phyloP scores from a whole-genome alignment of 2,888 invertebrate species.

The Dynastes grantii region DNA sequence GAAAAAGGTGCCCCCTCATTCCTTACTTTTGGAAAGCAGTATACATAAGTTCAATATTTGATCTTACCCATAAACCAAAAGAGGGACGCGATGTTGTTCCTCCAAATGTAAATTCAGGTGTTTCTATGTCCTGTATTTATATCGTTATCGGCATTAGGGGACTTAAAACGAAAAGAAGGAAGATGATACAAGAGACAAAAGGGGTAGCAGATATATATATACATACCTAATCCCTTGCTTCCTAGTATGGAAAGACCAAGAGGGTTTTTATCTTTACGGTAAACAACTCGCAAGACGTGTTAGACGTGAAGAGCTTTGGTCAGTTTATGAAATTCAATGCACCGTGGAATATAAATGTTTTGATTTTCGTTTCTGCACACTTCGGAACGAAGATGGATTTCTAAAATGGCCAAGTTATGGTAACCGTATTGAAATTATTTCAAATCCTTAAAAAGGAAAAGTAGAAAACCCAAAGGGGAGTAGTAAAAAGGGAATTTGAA shows the following conservation, averaged over 20 bases:
- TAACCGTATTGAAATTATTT: constrained; percentile 30
- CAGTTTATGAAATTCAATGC: constrained; percentile 52
- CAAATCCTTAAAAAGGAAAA: background rate
- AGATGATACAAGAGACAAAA: constrained; percentile 19
- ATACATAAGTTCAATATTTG: no score
- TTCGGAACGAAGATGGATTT: constrained; percentile 19
- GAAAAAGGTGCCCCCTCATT: no score
- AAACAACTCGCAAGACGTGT: constrained; percentile 5
- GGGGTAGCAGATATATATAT: constrained; percentile 8
- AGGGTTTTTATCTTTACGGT: constrained; percentile 25
- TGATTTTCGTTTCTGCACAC: constrained; percentile 41
- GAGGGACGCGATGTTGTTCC: background rate
- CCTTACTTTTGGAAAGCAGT: no score
- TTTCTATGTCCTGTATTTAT: constrained; percentile 33
- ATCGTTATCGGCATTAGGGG: constrained; percentile 6
- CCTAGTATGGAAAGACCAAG: background rate
- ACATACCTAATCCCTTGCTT: background rate
- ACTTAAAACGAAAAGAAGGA: constrained; percentile 30
- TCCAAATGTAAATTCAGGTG: constrained; percentile 53
- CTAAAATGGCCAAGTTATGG: constrained; percentile 31
- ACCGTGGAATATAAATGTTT: constrained; percentile 45
- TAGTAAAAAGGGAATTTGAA: background rate
- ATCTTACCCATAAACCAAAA: no score
- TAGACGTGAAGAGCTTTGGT: constrained; percentile 25
- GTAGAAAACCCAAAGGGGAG: background rate